phyloP scores from a whole-genome alignment of 2,888 invertebrate genomes.

The Anoplius nigerrimus region DNA sequence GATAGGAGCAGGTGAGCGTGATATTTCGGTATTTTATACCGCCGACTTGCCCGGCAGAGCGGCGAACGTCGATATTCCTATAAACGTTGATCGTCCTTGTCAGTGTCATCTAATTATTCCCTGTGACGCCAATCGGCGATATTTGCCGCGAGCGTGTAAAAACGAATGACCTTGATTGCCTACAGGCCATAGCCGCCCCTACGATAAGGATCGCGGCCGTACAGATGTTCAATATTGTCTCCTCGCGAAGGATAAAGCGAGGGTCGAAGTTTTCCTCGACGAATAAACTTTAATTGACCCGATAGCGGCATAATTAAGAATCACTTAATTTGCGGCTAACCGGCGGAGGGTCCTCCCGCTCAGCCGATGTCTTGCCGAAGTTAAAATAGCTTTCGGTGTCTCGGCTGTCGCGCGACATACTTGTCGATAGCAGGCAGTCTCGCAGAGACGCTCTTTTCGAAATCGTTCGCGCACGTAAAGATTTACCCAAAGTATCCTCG shows the following conservation, averaged over 20 bases:
- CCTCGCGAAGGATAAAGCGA: not conserved
- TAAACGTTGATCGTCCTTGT: not conserved
- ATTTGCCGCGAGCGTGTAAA: not conserved
- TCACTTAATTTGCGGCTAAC: conserved; percentile 18
- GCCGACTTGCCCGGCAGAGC: not conserved
- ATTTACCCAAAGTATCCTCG: conserved; percentile 12
- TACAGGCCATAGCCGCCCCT: no score
- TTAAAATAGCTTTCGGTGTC: no score
- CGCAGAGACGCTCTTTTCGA: no score
- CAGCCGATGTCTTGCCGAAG: no score
- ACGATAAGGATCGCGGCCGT: not conserved
- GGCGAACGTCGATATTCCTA: conserved; percentile 24
- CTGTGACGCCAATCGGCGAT: not conserved
- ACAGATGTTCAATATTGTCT: not conserved
- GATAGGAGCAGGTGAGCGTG: conserved; percentile 8
- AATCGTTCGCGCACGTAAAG: no score
- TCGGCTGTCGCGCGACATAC: not conserved
- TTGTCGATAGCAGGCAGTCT: not conserved
- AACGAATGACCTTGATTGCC: not conserved
- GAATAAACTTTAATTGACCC: conserved; percentile 30
- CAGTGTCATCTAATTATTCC: not conserved
- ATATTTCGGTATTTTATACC: conserved; percentile 2
- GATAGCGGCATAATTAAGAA: conserved; percentile 23
- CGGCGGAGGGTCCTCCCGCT: not conserved
- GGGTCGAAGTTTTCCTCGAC: not conserved